A percentile compares a stretch with the other conserved stretches of the same genome.
Evolutionary conservation across 2,888 invertebrate species (phyloP).

Genomic region (Patella pellucida): DNA sequence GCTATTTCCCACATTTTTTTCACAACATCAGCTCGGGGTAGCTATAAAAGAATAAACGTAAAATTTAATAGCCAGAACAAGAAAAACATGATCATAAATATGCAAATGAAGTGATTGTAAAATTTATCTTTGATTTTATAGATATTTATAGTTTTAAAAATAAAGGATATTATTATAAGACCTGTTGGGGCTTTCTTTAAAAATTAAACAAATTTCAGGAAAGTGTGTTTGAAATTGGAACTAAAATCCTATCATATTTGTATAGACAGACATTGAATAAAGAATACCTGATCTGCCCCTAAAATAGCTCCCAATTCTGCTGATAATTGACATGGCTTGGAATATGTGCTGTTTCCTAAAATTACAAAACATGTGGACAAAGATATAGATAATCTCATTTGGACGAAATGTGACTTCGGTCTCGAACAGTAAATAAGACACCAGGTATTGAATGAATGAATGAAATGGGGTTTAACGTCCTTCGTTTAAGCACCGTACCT

Average conservation of each 20-base stretch:
- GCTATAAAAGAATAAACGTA: constrained; percentile 43
- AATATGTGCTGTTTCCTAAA: constrained; percentile 77
- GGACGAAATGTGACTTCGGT: neutral
- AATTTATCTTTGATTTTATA: too few relatives aligned
- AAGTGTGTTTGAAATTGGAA: neutral
- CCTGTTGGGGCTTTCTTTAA: neutral
- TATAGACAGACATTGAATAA: neutral
- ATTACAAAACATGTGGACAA: constrained; percentile 1
- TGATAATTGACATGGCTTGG: constrained; percentile 86
- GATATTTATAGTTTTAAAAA: too few relatives aligned
- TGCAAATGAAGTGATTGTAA: too few relatives aligned
- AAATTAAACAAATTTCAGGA: neutral
- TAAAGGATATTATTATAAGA: too few relatives aligned
- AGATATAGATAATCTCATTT: neutral
- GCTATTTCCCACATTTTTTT: constrained; percentile 70
- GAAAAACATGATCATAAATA: too few relatives aligned
- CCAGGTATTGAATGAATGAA: too few relatives aligned
- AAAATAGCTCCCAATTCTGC: constrained; percentile 87
- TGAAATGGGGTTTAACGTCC: too few relatives aligned
- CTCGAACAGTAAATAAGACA: neutral
- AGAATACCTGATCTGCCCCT: constrained; percentile 78
- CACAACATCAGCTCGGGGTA: constrained; percentile 68
- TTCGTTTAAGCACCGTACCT: too few relatives aligned
- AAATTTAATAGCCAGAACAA: too few relatives aligned
- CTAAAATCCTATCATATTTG: neutral